Base-by-base conservation (phyloP, 2,888 invertebrate genomes). In the Falcaria lacertinaria region DNA sequence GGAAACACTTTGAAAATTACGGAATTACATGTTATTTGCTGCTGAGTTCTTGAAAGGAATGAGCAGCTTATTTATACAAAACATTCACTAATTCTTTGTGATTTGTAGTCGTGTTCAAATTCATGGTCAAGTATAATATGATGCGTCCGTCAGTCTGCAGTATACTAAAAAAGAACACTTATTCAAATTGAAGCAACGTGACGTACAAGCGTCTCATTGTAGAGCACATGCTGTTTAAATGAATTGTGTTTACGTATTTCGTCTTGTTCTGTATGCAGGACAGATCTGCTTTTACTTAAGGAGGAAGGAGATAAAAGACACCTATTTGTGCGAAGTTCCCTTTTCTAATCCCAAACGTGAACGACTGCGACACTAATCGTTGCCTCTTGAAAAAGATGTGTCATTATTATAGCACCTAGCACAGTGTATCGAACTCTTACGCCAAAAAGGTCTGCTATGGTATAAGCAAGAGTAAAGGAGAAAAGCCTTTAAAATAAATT, bases 181-280 rank as follows among this genome's bases (percentile, higher is more conserved):
- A 47, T 37, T 35, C 42, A 48, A 52, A 34, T 34, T 34, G 15
- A 19, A 58, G 54, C 57, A 50, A 56, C 57, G 54, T 64, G 67
- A 62, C 57, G 57, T 54, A 55, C 52, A 50, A 52, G 49, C 54
- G 47, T 47, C 50, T 48, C 60, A 69, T 59, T 57, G 60, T 56
- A 56, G 54, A 48, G 48, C 56, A 57, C 44, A 43, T 43, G 49
- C 45, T 47, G 57, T 49, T 58, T 64, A 62, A 62, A 70, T 59
- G 54, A 58, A 58, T 61, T 51, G 44, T 64, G 46, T 49, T 41
- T 45, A 40, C 22, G 15, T 15, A 14, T 37, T 19, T 22, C 14
- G 37, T 6, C 15, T 3, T 33, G 8, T 14, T 15, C 14, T 33
- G 15, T 33, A 33, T 28, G 28, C 28, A 28, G 28, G 28, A 28